Evolutionary conservation across 2,797 vertebrate species (phyloP), one percentile per base, ranked within the genome.

Genomic region (Peromyscus aztecus): DNA sequence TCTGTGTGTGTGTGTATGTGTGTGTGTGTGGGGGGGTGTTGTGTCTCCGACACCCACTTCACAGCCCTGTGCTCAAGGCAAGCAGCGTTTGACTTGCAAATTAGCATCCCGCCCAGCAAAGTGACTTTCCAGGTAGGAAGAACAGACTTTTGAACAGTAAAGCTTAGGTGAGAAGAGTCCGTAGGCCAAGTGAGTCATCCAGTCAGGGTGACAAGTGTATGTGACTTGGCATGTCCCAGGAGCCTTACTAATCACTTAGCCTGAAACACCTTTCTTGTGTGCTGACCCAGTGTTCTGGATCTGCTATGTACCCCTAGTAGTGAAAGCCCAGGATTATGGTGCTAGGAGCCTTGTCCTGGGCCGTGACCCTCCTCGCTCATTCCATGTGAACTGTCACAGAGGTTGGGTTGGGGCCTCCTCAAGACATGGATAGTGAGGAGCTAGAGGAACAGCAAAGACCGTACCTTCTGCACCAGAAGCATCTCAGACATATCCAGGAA

Each of bases 171-270:
- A 97, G 82, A 24, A 67, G 63, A 84, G 63, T 86, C 59, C 83
- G 63, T 21, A 34, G 85, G 57, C 63, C 65, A 37, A 89, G n/a
- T 91, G 57, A 97, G 77, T 97, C 94, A 94, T 75, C 81, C 61
- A 76, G 85, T 49, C 81, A n/a, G 55, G 37, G 31, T 86, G 89
- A 96, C 96, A 91, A 27, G 52, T 65, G 23, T 59, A 55, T 23
- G 61, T 78, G 80, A 80, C 29, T 55, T 94, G 92, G 90, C 90
- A 92, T 37, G 52, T 61, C 71, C 71, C 10, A 10, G 69, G 40
- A 34, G 6, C 40, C 94, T 97, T 82, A 89, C 92, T 90, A 94
- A 95, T 88, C 77, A 77, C 69, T 87, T 89, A n/a, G 67, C 43
- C 84, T 34, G 21, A 59, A 43, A 43, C 37, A 17, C 24, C n/a